Conservation (phyloP, 1,140 invertebrate genomes). For the Calephelis virginiensis region DNA sequence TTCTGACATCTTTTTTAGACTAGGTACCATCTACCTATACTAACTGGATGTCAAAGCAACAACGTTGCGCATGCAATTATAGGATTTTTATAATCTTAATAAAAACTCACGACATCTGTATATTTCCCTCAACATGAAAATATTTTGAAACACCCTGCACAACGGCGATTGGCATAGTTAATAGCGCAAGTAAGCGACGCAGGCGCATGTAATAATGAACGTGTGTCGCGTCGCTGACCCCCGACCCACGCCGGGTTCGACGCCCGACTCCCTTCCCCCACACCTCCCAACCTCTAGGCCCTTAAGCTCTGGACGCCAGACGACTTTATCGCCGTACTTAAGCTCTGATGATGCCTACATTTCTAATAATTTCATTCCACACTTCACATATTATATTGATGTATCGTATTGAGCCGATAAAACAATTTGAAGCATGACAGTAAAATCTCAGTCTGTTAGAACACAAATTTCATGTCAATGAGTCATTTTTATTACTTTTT, state of each 20-base stretch:
- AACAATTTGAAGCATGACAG: not conserved
- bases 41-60: too few relatives aligned
- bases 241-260: slow-evolving; percentile 69
- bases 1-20: too few relatives aligned
- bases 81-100: too few relatives aligned
- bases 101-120: not conserved
- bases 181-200: slow-evolving; percentile 39
- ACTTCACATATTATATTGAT: not conserved
- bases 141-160: not conserved
- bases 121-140: not conserved
- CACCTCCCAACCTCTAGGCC: slow-evolving; percentile 30
- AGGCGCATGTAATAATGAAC: slow-evolving; percentile 62
- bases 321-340: slow-evolving; percentile 50
- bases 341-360: slow-evolving; percentile 39
- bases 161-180: slow-evolving; percentile 10
- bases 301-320: slow-evolving; percentile 41
- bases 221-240: slow-evolving; percentile 67
- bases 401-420: not conserved
- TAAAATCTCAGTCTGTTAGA: too few relatives aligned
- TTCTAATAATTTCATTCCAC: slow-evolving; percentile 24
- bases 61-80: too few relatives aligned
- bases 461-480: too few relatives aligned
- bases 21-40: too few relatives aligned
- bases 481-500: too few relatives aligned
- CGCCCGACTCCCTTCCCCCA: slow-evolving; percentile 39